Percentiles rank a stretch among this genome's conserved stretches.
Evolutionary conservation across 2,888 invertebrate species (phyloP).

Genomic region (Melangyna quadrimaculata): DNA sequence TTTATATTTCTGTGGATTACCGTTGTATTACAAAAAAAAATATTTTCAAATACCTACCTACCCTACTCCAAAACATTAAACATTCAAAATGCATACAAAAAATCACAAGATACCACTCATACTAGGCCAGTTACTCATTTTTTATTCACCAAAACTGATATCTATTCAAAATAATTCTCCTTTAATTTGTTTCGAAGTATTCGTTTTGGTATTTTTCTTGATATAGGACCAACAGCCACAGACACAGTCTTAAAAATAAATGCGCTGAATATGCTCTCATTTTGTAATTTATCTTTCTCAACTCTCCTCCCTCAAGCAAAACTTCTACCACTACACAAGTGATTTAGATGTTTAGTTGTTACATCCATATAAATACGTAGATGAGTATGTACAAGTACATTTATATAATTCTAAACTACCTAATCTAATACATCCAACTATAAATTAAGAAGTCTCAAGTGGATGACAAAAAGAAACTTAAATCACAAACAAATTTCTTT

Average conservation of each 20-base stretch:
- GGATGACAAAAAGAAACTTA: no score
- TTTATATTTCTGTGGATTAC: no score
- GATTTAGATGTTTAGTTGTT: no score
- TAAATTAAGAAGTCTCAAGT: no score
- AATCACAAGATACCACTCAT: background rate
- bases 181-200: background rate
- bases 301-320: background rate
- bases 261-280: constrained; percentile 25
- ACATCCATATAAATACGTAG: background rate
- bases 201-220: background rate
- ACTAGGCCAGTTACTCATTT: background rate
- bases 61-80: background rate
- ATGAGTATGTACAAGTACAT: no score
- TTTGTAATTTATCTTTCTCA: background rate
- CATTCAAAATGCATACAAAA: background rate
- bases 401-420: no score
- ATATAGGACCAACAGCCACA: background rate
- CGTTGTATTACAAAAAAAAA: background rate
- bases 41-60: no score
- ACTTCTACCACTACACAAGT: no score
- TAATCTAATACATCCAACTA: background rate
- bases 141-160: background rate
- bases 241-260: background rate
- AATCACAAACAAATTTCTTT: background rate
- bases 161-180: background rate